These are phyloP conservation scores for Epizoanthus rinbou DNA, from an alignment of 92 coral and sea anemone species.

Conservation along the genomic window DNA sequence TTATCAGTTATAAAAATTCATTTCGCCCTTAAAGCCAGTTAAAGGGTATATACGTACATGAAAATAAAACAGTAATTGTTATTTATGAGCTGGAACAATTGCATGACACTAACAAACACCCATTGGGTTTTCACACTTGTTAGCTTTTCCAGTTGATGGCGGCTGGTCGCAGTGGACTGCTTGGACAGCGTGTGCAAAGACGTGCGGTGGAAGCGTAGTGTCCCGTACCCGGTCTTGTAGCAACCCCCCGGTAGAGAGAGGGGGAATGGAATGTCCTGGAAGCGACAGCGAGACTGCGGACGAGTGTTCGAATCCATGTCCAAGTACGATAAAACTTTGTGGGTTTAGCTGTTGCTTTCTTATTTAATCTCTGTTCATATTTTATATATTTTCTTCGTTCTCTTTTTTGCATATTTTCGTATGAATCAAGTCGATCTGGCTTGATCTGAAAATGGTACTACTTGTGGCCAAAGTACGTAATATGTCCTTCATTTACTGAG, in stretches of 20 bases:
- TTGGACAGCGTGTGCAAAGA: slow-evolving; percentile 75
- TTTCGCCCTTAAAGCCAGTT: too few species aligned
- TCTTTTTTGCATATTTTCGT: too few species aligned
- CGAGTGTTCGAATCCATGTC: slow-evolving; percentile 74
- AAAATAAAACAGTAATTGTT: too few species aligned
- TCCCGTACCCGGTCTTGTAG: slow-evolving; percentile 65
- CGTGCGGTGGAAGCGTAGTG: slow-evolving; percentile 78
- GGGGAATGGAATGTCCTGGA: slow-evolving; percentile 79
- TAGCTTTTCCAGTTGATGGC: slow-evolving; percentile 79
- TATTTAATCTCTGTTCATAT: too few species aligned
- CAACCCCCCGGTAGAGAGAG: slow-evolving; percentile 73
- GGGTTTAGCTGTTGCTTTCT: too few species aligned
- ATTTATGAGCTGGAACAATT: not conserved
- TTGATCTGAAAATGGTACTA: too few species aligned
- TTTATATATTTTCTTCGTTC: too few species aligned
- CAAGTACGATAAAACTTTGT: slow-evolving; percentile 45
- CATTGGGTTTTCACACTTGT: not conserved
- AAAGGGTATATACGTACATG: too few species aligned
- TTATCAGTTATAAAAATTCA: too few species aligned
- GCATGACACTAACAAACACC: not conserved
- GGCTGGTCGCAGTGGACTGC: slow-evolving; percentile 82
- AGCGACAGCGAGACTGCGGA: slow-evolving; percentile 60
- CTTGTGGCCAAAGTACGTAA: too few species aligned
- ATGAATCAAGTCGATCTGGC: too few species aligned
- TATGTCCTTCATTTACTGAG: too few species aligned